These are phyloP conservation scores for Phoxinus phoxinus DNA, from an alignment of 2,113 vertebrate species.

Conservation along the genomic window DNA sequence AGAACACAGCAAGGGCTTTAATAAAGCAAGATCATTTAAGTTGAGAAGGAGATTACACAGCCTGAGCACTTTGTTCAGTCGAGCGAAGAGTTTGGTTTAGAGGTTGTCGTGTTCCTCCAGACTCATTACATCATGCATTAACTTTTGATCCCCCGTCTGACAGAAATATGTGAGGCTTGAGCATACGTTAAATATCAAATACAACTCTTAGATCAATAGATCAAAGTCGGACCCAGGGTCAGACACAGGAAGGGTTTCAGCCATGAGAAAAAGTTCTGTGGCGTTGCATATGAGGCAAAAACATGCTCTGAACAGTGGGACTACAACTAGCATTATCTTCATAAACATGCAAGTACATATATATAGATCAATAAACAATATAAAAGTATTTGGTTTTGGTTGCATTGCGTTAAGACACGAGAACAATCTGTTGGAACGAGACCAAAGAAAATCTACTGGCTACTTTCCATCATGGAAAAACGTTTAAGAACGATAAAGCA, in stretches of 20 bases:
- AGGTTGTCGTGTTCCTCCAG: slow-evolving; percentile 14
- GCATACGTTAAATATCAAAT: slow-evolving; percentile 32
- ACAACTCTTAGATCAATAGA: slow-evolving; percentile 6
- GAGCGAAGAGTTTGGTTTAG: slow-evolving; percentile 7
- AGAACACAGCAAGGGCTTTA: neutral
- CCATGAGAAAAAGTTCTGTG: neutral
- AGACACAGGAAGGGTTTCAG: neutral
- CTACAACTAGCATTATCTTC: neutral
- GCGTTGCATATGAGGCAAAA: slow-evolving; percentile 10
- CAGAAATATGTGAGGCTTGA: slow-evolving; percentile 18
- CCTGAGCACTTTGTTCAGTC: neutral
- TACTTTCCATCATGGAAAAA: neutral
- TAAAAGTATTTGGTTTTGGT: slow-evolving; percentile 3
- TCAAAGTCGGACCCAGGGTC: slow-evolving; percentile 3
- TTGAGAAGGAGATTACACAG: neutral
- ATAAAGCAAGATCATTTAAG: slow-evolving; percentile 35
- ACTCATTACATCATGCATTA: slow-evolving; percentile 27
- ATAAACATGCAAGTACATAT: slow-evolving; percentile 26
- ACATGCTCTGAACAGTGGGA: slow-evolving; percentile 1
- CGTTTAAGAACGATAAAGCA: neutral
- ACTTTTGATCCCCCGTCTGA: slow-evolving; percentile 14
- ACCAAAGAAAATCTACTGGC: slow-evolving; percentile 3
- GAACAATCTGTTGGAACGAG: neutral
- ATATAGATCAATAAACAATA: neutral
- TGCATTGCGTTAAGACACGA: slow-evolving; percentile 15